These are phyloP conservation scores for Erebia ligea DNA, from an alignment of 2,888 invertebrate species.

Conservation along the genomic window DNA sequence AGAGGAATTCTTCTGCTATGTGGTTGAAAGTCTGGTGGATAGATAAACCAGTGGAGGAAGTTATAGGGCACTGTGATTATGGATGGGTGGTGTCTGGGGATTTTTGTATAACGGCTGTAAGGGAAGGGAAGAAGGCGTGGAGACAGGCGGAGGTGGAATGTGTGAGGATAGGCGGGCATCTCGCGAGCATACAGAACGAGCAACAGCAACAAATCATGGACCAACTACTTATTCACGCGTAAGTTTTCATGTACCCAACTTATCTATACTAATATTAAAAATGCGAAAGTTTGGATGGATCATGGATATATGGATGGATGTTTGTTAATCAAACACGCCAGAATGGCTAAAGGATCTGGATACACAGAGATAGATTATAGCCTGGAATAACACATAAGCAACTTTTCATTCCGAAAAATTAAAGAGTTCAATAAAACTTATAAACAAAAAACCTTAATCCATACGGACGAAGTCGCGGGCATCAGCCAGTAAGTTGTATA, in stretches of 20 bases:
- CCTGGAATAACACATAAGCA: too few relatives aligned
- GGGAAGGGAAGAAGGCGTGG: conserved; percentile 84
- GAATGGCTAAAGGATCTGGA: too few relatives aligned
- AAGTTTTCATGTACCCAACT: conserved; percentile 52
- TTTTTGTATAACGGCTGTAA: conserved; percentile 86
- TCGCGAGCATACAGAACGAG: conserved; percentile 86
- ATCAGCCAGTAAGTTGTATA: conserved; percentile 65
- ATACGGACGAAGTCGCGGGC: too few relatives aligned
- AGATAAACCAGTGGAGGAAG: conserved; percentile 84
- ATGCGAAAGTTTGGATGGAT: too few relatives aligned
- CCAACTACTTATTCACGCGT: conserved; percentile 86
- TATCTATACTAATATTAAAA: too few relatives aligned
- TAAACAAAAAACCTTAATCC: too few relatives aligned
- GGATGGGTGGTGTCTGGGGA: conserved; percentile 87
- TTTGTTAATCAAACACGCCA: too few relatives aligned
- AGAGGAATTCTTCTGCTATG: conserved; percentile 72
- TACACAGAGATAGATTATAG: too few relatives aligned
- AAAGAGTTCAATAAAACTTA: too few relatives aligned
- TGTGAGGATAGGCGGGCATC: conserved; percentile 85
- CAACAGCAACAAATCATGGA: conserved; percentile 86
- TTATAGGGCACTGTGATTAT: conserved; percentile 87
- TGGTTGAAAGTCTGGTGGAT: conserved; percentile 85
- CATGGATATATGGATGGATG: too few relatives aligned
- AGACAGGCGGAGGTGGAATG: conserved; percentile 87
- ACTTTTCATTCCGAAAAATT: too few relatives aligned